phyloP scores from a whole-genome alignment of 2,797 vertebrate genomes.

The Lagocephalus sceleratus region DNA sequence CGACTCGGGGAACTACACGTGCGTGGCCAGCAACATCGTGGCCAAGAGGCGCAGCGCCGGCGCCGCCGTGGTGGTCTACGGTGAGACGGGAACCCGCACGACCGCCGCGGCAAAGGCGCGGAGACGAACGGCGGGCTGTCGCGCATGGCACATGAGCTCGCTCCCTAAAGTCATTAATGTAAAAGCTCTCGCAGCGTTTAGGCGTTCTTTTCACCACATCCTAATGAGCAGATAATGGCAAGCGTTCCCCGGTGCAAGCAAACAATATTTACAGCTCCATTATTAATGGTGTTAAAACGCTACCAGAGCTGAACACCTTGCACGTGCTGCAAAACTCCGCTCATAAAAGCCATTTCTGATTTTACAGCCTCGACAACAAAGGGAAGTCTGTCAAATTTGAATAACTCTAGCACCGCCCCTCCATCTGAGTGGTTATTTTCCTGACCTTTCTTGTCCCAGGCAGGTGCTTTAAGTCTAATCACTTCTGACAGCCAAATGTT shows the following conservation, averaged over 20 bases:
- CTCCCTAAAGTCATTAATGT: conserved; percentile 36
- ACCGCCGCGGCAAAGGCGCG: conserved; percentile 3
- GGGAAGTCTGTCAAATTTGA: not conserved
- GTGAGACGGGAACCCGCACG: conserved; percentile 65
- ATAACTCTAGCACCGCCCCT: not conserved
- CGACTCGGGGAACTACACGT: conserved; percentile 96
- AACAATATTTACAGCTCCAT: conserved; percentile 61
- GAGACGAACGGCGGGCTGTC: conserved; percentile 11
- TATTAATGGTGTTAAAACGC: conserved; percentile 55
- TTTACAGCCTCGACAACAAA: conserved; percentile 11
- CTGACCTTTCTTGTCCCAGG: conserved; percentile 35
- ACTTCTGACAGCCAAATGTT: conserved; percentile 25
- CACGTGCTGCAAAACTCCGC: not conserved
- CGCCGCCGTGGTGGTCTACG: conserved; percentile 89
- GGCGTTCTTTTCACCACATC: conserved; percentile 21
- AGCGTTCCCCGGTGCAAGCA: conserved; percentile 37
- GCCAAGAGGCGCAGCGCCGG: conserved; percentile 91
- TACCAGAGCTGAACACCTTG: not conserved
- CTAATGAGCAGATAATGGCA: conserved; percentile 62
- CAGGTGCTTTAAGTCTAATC: conserved; percentile 37
- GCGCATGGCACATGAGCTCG: conserved; percentile 26
- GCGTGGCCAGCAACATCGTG: conserved; percentile 94
- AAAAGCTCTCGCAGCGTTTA: conserved; percentile 34
- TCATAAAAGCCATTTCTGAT: not conserved
- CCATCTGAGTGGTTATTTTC: conserved; percentile 13